A percentile compares a stretch with the other conserved stretches of the same genome.
These are phyloP conservation scores for Alsophila aescularia DNA, from an alignment of 2,888 invertebrate genomes.

Conservation along the genomic window DNA sequence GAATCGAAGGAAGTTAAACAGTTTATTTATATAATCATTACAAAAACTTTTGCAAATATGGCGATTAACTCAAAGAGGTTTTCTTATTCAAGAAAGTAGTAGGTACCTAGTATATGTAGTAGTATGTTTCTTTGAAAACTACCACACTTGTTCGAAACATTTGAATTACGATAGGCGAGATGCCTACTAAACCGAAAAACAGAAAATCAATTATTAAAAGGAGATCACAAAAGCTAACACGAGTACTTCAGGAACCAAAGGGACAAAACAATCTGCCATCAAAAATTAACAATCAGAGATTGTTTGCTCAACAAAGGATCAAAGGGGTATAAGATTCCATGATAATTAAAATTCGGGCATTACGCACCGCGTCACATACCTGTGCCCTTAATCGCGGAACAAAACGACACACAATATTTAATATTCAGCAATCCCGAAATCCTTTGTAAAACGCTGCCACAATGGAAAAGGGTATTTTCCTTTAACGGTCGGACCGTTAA, in stretches of 20 bases:
- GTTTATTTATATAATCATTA: too few species aligned
- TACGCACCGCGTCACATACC: conserved; percentile 59
- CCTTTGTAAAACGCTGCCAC: conserved; percentile 77
- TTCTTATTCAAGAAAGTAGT: too few species aligned
- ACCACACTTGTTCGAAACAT: too few species aligned
- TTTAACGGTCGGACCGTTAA: conserved; percentile 81
- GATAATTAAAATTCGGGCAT: conserved; percentile 59
- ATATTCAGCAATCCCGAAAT: conserved; percentile 82
- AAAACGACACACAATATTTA: conserved; percentile 80
- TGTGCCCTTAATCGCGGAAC: conserved; percentile 69
- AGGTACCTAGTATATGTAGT: too few species aligned
- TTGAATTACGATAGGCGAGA: too few species aligned
- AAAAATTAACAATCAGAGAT: conserved; percentile 37
- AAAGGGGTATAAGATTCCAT: conserved; percentile 42
- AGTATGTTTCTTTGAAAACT: too few species aligned
- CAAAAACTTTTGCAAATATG: too few species aligned
- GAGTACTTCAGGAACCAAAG: conserved; percentile 1
- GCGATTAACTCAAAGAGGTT: too few species aligned
- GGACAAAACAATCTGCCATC: conserved; percentile 22
- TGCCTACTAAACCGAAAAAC: too few species aligned
- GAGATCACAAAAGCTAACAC: too few species aligned
- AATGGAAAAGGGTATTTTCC: conserved; percentile 83
- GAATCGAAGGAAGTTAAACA: too few species aligned
- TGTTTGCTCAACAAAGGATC: conserved; percentile 35
- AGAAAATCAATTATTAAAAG: too few species aligned